Percentiles rank a stretch among this genome's conserved stretches.
Evolutionary conservation across 2,888 invertebrate genomes (phyloP).

Genomic region (Apamea crenata): DNA sequence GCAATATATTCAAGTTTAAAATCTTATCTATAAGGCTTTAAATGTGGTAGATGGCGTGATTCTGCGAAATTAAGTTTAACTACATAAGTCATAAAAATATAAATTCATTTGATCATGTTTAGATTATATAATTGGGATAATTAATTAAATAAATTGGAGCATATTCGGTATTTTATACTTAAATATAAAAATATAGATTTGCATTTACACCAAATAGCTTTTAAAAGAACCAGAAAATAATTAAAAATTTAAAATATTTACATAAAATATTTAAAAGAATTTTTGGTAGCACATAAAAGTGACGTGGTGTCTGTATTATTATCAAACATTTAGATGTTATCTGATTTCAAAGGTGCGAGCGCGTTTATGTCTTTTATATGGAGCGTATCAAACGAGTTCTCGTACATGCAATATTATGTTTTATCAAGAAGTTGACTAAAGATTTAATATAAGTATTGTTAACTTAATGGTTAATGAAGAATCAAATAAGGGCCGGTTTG

Average conservation of each 20-base stretch:
- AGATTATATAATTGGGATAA: slow-evolving; percentile 16
- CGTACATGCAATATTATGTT: slow-evolving; percentile 49
- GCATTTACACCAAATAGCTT: slow-evolving; percentile 56
- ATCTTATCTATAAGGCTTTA: neutral
- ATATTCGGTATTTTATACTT: neutral
- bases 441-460: neutral
- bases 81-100: slow-evolving; percentile 6
- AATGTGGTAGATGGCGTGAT: neutral
- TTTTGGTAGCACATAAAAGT: slow-evolving; percentile 10
- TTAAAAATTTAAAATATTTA: slow-evolving; percentile 9
- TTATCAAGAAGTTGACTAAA: neutral
- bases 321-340: slow-evolving; percentile 7
- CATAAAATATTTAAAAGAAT: neutral
- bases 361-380: slow-evolving; percentile 85
- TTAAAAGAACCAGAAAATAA: slow-evolving; percentile 16
- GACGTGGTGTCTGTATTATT: slow-evolving; percentile 8
- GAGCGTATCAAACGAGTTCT: slow-evolving; percentile 68
- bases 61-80: neutral
- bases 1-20: neutral
- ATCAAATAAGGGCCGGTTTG: neutral
- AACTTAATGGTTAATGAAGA: neutral
- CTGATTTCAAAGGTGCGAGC: slow-evolving; percentile 40
- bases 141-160: slow-evolving; percentile 16
- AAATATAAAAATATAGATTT: slow-evolving; percentile 30
- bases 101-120: neutral